Base-by-base conservation (phyloP, 2,888 invertebrate species). In the Pocota personata region DNA sequence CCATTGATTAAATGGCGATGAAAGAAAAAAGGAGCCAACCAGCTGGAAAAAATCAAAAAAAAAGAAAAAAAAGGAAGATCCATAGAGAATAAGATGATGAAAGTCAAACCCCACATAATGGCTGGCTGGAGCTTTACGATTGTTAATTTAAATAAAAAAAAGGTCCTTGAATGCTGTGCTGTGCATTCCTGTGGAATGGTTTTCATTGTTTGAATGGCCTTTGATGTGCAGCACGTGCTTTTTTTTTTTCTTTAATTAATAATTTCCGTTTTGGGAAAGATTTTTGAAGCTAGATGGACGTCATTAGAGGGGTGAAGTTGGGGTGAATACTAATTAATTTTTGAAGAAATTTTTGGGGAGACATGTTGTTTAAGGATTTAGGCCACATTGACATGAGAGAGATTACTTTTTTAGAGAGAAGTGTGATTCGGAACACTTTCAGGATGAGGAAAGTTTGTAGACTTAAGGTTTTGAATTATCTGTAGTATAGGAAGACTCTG, bases 71-170 rank as follows among this genome's bases (percentile, higher is more conserved):
- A 8, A 1, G 62, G 62, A 55, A 50, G 52, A 64, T 64, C 35
- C 35, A 12, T 24, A 64, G 62, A 67, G 52, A 73, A 80, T 57
- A 71, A 69, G 64, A 82, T 71, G 57, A 82, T 66, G 58, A 55
- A 71, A 71, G 69, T 76, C 64, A 27, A 64, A 64, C 46, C 60
- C 69, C 69, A 48, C 57, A 62, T 69, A 77, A 76, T 71, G 64
- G 71, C 32, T 27, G 21, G 12, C 35, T 71, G 69, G 60, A 67
- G 48, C 8, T 57, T 30, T 21, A 55, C 52, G 75, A 67, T 75
- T 69, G 82, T 64, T 76, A 82, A 82, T 82, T 82, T 69, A 71
- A 71, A 71, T 19, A 46, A 69, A 69, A 64, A 46, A 69, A 69
- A 64, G 50, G 57, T 76, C 82, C 37, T 76, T 82, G 73, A 43